Evolutionary conservation across 2,113 vertebrate species (phyloP).

Genomic region (Gobio gobio): DNA sequence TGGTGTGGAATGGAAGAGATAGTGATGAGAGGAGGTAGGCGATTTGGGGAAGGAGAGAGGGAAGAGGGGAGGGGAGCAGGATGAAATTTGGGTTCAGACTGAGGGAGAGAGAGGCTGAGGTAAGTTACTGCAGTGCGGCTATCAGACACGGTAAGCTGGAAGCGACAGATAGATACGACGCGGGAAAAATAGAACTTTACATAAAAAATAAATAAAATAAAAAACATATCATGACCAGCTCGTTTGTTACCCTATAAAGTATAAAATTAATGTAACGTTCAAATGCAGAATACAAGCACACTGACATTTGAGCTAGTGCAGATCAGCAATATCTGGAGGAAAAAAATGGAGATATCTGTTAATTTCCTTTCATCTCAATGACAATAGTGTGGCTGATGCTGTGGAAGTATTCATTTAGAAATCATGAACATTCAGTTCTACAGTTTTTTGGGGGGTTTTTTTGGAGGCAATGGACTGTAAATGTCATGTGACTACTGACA

Average conservation of each 20-base stretch:
- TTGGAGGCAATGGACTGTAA: background rate
- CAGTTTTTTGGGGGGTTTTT: background rate
- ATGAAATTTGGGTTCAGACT: background rate
- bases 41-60: background rate
- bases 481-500: background rate
- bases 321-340: background rate
- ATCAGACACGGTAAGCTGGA: background rate
- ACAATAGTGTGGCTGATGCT: background rate
- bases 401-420: background rate
- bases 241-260: background rate
- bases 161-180: background rate
- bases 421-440: background rate
- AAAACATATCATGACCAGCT: background rate
- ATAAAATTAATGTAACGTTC: background rate
- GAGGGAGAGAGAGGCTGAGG: background rate
- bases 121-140: slow-evolving; percentile 52
- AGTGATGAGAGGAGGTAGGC: slow-evolving; percentile 1
- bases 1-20: background rate
- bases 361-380: background rate
- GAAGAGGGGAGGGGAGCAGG: background rate
- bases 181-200: background rate
- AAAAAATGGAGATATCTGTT: background rate
- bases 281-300: background rate
- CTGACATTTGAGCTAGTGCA: no score
- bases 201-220: no score